Percentiles rank a stretch among this genome's conserved stretches.
phyloP scores from a whole-genome alignment of 64 coral and sea anemone species.

The Exaiptasia diaphana region DNA sequence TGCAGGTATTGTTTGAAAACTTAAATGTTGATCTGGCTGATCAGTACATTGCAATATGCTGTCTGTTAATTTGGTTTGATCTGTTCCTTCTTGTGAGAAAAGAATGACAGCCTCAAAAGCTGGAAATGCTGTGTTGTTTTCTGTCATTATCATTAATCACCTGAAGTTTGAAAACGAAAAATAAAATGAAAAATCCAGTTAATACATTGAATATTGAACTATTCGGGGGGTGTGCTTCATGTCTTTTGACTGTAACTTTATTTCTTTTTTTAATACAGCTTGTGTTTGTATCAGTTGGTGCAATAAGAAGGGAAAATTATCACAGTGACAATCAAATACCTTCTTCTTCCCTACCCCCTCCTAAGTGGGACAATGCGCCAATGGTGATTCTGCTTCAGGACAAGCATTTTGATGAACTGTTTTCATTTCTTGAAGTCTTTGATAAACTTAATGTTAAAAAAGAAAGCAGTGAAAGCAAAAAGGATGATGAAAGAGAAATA shows the following conservation, averaged over 20 bases:
- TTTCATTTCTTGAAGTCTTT: constrained; percentile 81
- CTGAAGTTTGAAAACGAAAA: too few species aligned
- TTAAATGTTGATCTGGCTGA: too few species aligned
- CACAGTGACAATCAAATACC: constrained; percentile 68
- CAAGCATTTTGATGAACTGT: constrained; percentile 74
- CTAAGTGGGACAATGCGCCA: constrained; percentile 71
- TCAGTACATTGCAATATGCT: too few species aligned
- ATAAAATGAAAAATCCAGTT: too few species aligned
- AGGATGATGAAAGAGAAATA: background rate
- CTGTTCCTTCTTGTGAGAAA: too few species aligned
- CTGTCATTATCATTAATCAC: too few species aligned
- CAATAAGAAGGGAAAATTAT: constrained; percentile 63
- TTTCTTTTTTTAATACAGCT: constrained; percentile 38
- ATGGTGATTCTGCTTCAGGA: constrained; percentile 88
- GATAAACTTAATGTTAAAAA: constrained; percentile 53
- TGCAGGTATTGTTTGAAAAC: constrained; percentile 77
- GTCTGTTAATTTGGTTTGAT: too few species aligned
- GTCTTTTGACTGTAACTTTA: background rate
- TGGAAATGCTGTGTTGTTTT: too few species aligned
- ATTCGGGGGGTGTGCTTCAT: too few species aligned
- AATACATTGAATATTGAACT: too few species aligned
- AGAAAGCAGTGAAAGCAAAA: constrained; percentile 9
- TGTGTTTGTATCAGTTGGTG: constrained; percentile 97
- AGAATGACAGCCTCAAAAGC: too few species aligned
- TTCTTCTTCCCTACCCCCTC: constrained; percentile 75